Evolutionary conservation across 1,140 invertebrate genomes (phyloP), one percentile per base, ranked within the genome.

Genomic region (Brachionus koreanus): DNA sequence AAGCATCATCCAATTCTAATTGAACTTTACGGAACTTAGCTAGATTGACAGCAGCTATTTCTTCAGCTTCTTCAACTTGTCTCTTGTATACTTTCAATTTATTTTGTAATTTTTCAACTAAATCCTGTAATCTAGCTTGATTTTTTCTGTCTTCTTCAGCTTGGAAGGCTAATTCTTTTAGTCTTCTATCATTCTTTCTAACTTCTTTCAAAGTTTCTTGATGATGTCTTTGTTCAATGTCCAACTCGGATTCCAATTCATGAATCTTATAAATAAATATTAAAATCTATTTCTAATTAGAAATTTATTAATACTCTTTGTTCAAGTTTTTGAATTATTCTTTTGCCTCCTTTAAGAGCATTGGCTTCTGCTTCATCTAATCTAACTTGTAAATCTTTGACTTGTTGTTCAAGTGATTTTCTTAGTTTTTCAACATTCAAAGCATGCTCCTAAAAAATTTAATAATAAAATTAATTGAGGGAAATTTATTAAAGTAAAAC

Each of bases 51-150:
- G 95, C 96, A 86, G 96, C 96, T 86, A 98, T 96, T 90, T 98
- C 96, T 91, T 98, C 96, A 84, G 96, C 96, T 89, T 98, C 97
- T 88, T 98, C 97, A 87, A 98, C 97, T 91, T 98, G 96, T 90
- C 95, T 94, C 93, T 98, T 98, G 93, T 98, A 98, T 84, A 94
- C 95, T 92, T 98, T 98, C 91, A 98, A 97, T 92, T 98, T 99
- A 90, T 96, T 93, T 91, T 98, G 96, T 74, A 98, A 92, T 92
- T 98, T 98, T 91, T 98, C 97, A 85, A 98, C 95, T 84, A 98
- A 92, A 90, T 98, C 96, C 90, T 98, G 95, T 92, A 97, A 95
- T 86, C 95, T 93, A 88, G 97, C 95, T 90, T 97, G 95, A 91
- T 96, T 97, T 92, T 98, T 98, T 89, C 94, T 93, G 90, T 98